A percentile compares a stretch with the other conserved stretches of the same genome.
phyloP scores from a whole-genome alignment of 1,140 invertebrate genomes.

The Drosophila repleta region DNA sequence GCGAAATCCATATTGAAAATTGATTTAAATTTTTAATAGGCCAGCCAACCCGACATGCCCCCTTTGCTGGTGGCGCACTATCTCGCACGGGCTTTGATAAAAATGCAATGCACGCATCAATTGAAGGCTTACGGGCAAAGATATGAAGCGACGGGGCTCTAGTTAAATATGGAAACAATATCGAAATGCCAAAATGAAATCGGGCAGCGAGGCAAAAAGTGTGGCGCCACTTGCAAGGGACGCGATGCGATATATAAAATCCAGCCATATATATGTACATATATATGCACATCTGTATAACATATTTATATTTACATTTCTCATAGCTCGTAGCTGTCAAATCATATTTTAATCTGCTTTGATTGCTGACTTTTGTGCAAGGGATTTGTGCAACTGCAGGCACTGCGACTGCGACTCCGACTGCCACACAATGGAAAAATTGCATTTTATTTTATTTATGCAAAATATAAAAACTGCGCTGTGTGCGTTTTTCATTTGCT shows the following conservation, averaged over 20 bases:
- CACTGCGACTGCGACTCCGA: constrained; percentile 27
- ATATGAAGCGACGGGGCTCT: constrained; percentile 65
- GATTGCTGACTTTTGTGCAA: constrained; percentile 83
- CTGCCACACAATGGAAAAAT: constrained; percentile 61
- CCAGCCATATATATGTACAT: neutral
- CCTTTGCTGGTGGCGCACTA: constrained; percentile 1
- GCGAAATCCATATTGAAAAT: constrained; percentile 78
- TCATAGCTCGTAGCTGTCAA: constrained; percentile 77
- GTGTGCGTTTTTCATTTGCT: constrained; percentile 67
- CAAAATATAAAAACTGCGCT: constrained; percentile 40
- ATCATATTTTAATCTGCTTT: constrained; percentile 84
- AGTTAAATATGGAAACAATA: constrained; percentile 78
- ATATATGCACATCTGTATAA: neutral
- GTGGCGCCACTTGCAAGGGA: constrained; percentile 51
- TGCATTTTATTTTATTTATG: constrained; percentile 83
- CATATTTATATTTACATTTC: constrained; percentile 43
- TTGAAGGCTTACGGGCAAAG: constrained; percentile 67
- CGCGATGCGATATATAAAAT: constrained; percentile 44
- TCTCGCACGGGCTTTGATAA: constrained; percentile 65
- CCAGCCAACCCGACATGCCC: constrained; percentile 14
- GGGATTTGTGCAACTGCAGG: constrained; percentile 70
- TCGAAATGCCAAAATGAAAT: constrained; percentile 69
- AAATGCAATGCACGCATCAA: constrained; percentile 78
- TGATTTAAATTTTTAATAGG: constrained; percentile 82
- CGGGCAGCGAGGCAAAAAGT: constrained; percentile 32